phyloP scores from a whole-genome alignment of 1,140 invertebrate genomes.

The Calycopis cecrops region DNA sequence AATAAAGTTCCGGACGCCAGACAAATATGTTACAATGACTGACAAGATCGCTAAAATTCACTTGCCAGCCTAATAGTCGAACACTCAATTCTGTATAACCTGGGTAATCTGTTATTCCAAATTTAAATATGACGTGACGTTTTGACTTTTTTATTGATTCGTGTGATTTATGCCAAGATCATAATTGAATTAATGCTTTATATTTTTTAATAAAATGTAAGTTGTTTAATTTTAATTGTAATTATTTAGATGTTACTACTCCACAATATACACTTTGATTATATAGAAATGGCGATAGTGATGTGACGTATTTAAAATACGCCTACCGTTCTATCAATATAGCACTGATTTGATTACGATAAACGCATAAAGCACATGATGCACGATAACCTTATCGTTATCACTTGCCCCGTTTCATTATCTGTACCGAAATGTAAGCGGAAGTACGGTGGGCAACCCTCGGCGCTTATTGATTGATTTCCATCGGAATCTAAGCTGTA shows the following conservation, averaged over 20 bases:
- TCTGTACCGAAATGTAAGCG: slow-evolving; percentile 29
- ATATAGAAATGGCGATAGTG: background rate
- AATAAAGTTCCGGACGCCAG: slow-evolving; percentile 16
- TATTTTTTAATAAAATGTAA: too few relatives aligned
- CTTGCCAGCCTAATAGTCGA: too few relatives aligned
- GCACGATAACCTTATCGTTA: slow-evolving; percentile 22
- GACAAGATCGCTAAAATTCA: background rate
- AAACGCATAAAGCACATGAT: slow-evolving; percentile 21
- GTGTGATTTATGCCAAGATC: too few relatives aligned
- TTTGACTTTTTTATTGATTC: too few relatives aligned
- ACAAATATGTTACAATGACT: slow-evolving; percentile 15
- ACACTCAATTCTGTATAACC: too few relatives aligned
- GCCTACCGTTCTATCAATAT: slow-evolving; percentile 20
- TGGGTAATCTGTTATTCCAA: too few relatives aligned
- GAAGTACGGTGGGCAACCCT: slow-evolving; percentile 23
- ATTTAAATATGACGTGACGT: too few relatives aligned
- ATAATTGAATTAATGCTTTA: too few relatives aligned
- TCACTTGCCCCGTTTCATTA: slow-evolving; percentile 30
- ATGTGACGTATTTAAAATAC: slow-evolving; percentile 4
- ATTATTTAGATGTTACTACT: too few relatives aligned
- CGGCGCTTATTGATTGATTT: background rate
- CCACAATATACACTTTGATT: too few relatives aligned
- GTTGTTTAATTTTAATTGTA: too few relatives aligned
- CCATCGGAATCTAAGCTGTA: slow-evolving; percentile 1
- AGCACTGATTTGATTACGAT: slow-evolving; percentile 34